A percentile compares a stretch with the other conserved stretches of the same genome.
Evolutionary conservation across 2,797 vertebrate genomes (phyloP).

Genomic region (Sarcophilus harrisii): DNA sequence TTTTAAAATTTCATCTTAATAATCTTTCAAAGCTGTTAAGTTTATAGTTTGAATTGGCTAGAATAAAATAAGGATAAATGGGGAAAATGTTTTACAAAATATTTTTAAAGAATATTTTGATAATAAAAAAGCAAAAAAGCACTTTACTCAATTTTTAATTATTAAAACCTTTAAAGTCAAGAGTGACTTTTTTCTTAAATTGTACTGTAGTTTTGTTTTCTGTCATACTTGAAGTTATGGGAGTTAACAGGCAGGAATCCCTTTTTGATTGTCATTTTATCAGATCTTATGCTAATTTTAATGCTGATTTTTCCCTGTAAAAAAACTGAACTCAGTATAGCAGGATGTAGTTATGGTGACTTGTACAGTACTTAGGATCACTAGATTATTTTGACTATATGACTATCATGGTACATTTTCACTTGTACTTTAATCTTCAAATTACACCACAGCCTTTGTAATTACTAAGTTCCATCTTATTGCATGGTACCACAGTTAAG

Average conservation of each 20-base stretch:
- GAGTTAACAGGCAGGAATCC: conserved; percentile 27
- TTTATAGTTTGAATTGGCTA: no score
- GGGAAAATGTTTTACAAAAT: conserved; percentile 25
- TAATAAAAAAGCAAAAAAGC: conserved; percentile 22
- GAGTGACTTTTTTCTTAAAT: conserved; percentile 18
- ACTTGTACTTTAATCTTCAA: conserved; percentile 6
- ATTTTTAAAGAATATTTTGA: conserved; percentile 50
- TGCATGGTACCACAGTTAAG: background rate
- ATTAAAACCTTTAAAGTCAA: conserved; percentile 24
- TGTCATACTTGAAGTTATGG: background rate
- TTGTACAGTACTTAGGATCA: conserved; percentile 1
- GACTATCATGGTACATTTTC: background rate
- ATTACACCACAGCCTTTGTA: conserved; percentile 4
- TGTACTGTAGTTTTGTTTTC: conserved; percentile 39
- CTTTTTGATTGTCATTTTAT: conserved; percentile 39
- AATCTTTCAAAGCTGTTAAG: background rate
- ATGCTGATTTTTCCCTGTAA: conserved; percentile 17
- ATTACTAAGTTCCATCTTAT: background rate
- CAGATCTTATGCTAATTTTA: background rate
- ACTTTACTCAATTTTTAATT: no score
- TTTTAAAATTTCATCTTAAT: background rate
- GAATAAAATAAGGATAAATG: background rate
- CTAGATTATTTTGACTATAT: background rate
- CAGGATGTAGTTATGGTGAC: conserved; percentile 20
- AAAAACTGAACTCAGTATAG: background rate